A percentile compares a stretch with the other conserved stretches of the same genome.
Conservation (phyloP, 2,888 invertebrate genomes). For the Venusia cambrica region DNA sequence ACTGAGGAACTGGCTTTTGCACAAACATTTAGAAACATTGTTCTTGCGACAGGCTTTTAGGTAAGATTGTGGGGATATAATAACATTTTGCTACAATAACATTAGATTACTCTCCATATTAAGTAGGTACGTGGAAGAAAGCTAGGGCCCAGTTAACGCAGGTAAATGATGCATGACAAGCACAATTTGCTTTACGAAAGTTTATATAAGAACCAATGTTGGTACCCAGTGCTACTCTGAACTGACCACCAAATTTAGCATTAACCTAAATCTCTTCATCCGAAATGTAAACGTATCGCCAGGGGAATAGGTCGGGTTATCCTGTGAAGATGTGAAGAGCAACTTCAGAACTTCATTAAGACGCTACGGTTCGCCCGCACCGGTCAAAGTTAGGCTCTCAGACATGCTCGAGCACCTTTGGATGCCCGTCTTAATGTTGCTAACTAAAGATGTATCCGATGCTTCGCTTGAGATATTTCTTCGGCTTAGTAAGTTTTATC, state of each 20-base stretch:
- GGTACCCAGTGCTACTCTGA: slow-evolving; percentile 35
- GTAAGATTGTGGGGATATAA: too few species aligned
- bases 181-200: slow-evolving; percentile 20
- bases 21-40: too few species aligned
- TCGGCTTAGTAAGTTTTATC: slow-evolving; percentile 48
- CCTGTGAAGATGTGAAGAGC: slow-evolving; percentile 33
- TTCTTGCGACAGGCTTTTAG: too few species aligned
- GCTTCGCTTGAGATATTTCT: slow-evolving; percentile 43
- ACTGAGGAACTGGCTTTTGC: too few species aligned
- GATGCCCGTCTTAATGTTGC: slow-evolving; percentile 48
- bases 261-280: slow-evolving; percentile 26
- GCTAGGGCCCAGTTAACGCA: too few species aligned
- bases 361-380: slow-evolving; percentile 61
- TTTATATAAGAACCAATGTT: slow-evolving; percentile 32
- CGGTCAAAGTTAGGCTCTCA: slow-evolving; percentile 58
- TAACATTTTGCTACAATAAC: too few species aligned
- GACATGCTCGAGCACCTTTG: slow-evolving; percentile 55
- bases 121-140: too few species aligned
- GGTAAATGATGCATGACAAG: slow-evolving; percentile 1
- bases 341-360: slow-evolving; percentile 72
- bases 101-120: too few species aligned
- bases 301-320: slow-evolving; percentile 40
- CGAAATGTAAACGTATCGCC: slow-evolving; percentile 42
- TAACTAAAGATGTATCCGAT: slow-evolving; percentile 47
- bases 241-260: slow-evolving; percentile 49